A percentile compares a stretch with the other conserved stretches of the same genome.
phyloP scores from a whole-genome alignment of 1,140 invertebrate genomes.

The Mya arenaria region DNA sequence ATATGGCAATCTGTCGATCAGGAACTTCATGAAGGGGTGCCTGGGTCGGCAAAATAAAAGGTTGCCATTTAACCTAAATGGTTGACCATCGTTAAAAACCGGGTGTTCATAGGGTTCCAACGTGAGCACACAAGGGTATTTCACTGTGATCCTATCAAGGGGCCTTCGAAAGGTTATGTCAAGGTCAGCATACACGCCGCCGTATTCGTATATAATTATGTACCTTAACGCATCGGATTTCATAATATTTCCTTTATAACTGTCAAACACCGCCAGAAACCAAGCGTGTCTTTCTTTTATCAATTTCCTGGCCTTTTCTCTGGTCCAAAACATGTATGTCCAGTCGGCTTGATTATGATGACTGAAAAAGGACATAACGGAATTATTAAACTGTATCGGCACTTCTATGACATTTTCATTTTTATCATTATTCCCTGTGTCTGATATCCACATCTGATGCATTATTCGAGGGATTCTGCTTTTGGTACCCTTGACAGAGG shows the following conservation, averaged over 20 bases:
- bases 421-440: too few species aligned
- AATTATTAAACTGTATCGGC: background rate
- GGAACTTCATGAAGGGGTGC: slow-evolving; percentile 69
- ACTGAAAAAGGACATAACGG: too few species aligned
- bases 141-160: slow-evolving; percentile 55
- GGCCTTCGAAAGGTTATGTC: slow-evolving; percentile 69
- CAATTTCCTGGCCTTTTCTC: background rate
- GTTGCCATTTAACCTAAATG: slow-evolving; percentile 65
- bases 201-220: slow-evolving; percentile 70
- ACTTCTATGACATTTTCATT: background rate
- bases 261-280: background rate
- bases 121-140: slow-evolving; percentile 69
- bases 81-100: slow-evolving; percentile 60
- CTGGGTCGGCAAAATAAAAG: slow-evolving; percentile 66
- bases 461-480: slow-evolving; percentile 9
- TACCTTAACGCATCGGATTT: slow-evolving; percentile 64
- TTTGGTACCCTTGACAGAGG: background rate
- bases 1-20: too few species aligned
- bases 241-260: background rate
- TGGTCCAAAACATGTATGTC: slow-evolving; percentile 33
- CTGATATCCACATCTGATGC: slow-evolving; percentile 16
- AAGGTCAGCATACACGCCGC: slow-evolving; percentile 72
- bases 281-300: background rate
- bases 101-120: slow-evolving; percentile 70
- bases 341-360: slow-evolving; percentile 11